Conservation (phyloP, 1,140 invertebrate species). For the Drosophila chauvacae region DNA sequence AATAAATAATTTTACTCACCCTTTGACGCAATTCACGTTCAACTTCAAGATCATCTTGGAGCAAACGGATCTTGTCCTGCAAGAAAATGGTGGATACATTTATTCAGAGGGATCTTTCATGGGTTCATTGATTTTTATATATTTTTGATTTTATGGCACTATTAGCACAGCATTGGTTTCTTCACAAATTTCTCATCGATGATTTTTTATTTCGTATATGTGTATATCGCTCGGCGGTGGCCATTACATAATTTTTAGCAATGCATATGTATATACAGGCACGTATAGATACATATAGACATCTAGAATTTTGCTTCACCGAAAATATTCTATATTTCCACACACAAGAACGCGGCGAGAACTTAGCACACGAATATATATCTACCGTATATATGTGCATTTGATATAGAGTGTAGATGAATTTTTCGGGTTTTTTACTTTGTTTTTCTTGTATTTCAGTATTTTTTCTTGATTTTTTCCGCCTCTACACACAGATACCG, state of each 20-base stretch:
- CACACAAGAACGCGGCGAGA: slow-evolving; percentile 62
- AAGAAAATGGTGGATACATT: slow-evolving; percentile 85
- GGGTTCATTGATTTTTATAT: slow-evolving; percentile 4
- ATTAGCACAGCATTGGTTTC: slow-evolving; percentile 31
- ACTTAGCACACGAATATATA: slow-evolving; percentile 36
- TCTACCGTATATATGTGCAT: slow-evolving; percentile 36
- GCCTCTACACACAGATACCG: slow-evolving; percentile 34
- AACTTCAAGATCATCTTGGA: slow-evolving; percentile 98
- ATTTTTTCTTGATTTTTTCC: slow-evolving; percentile 33
- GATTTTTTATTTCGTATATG: slow-evolving; percentile 15
- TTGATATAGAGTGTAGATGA: slow-evolving; percentile 47
- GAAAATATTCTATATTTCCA: slow-evolving; percentile 77
- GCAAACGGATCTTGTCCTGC: slow-evolving; percentile 98
- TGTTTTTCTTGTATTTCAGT: slow-evolving; percentile 37
- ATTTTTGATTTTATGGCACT: slow-evolving; percentile 10
- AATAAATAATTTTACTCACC: slow-evolving; percentile 88
- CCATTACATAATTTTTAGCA: slow-evolving; percentile 65
- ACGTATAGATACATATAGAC: slow-evolving; percentile 52
- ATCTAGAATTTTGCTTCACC: slow-evolving; percentile 69
- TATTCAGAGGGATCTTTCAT: slow-evolving; percentile 24
- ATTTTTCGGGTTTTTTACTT: slow-evolving; percentile 53
- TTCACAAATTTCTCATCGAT: slow-evolving; percentile 31
- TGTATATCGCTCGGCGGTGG: slow-evolving; percentile 38
- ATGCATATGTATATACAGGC: slow-evolving; percentile 52
- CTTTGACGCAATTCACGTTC: slow-evolving; percentile 98